phyloP scores from a whole-genome alignment of 2,797 vertebrate species.

The Pangasius djambal region DNA sequence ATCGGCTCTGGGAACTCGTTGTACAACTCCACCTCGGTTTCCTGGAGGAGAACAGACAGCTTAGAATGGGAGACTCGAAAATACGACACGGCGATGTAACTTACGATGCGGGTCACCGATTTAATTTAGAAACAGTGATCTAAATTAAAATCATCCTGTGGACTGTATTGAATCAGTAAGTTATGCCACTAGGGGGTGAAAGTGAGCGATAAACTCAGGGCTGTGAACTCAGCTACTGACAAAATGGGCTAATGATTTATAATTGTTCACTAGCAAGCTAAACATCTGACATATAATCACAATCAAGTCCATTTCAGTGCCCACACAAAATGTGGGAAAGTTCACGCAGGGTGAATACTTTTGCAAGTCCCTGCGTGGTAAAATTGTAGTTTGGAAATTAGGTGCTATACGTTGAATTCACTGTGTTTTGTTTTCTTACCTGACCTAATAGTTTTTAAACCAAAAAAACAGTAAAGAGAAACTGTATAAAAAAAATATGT shows the following conservation, averaged over 20 bases:
- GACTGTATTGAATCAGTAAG: too few relatives aligned
- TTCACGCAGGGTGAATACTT: not conserved
- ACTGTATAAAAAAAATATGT: not conserved
- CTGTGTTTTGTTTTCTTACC: not conserved
- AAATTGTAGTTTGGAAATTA: not conserved
- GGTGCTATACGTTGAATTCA: not conserved
- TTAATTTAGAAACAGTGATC: not conserved
- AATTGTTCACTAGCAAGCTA: not conserved
- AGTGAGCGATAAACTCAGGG: not conserved
- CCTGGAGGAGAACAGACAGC: slow-evolving; percentile 72
- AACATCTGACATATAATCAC: not conserved
- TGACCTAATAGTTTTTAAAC: not conserved
- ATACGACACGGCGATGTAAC: not conserved
- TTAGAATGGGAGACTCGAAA: not conserved
- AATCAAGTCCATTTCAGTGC: not conserved
- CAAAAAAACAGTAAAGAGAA: not conserved
- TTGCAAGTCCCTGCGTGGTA: not conserved
- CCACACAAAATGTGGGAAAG: too few relatives aligned
- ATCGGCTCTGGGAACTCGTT: slow-evolving; percentile 99
- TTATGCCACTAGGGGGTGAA: not conserved
- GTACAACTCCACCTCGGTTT: slow-evolving; percentile 99
- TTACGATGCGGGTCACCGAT: not conserved
- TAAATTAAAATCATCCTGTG: not conserved
- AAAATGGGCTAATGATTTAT: not conserved
- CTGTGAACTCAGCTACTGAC: not conserved